phyloP scores from a whole-genome alignment of 2,113 vertebrate species.

The Piprites chloris region DNA sequence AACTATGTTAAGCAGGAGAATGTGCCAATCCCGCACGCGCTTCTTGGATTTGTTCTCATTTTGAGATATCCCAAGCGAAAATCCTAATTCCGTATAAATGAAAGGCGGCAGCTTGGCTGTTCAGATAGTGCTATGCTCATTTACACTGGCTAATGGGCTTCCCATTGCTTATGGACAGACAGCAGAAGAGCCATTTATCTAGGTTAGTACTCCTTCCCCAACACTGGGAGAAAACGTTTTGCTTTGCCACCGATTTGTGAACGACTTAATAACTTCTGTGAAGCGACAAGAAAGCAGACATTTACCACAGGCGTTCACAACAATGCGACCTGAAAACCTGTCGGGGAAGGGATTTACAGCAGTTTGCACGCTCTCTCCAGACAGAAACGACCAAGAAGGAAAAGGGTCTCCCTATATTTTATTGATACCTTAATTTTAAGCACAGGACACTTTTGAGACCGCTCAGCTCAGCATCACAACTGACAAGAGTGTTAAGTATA shows the following conservation, averaged over 20 bases:
- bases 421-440: slow-evolving; percentile 34
- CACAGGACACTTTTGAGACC: background rate
- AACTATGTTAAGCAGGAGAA: background rate
- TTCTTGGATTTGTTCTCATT: background rate
- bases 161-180: slow-evolving; percentile 22
- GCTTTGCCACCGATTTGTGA: slow-evolving; percentile 33
- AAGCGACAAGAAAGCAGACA: slow-evolving; percentile 34
- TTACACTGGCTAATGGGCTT: slow-evolving; percentile 39
- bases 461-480: background rate
- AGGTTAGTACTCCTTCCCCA: slow-evolving; percentile 1
- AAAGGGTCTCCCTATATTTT: slow-evolving; percentile 22
- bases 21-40: background rate
- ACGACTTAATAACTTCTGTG: slow-evolving; percentile 61
- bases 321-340: slow-evolving; percentile 32
- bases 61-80: background rate
- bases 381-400: slow-evolving; percentile 24
- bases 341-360: background rate
- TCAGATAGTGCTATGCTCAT: slow-evolving; percentile 2
- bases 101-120: background rate
- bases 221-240: slow-evolving; percentile 39
- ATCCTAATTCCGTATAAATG: background rate
- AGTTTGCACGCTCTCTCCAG: background rate
- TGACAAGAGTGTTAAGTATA: background rate
- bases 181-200: slow-evolving; percentile 29
- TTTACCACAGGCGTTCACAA: slow-evolving; percentile 39